phyloP scores from a whole-genome alignment of 1,140 invertebrate species.

The Drosophila grimshawi region DNA sequence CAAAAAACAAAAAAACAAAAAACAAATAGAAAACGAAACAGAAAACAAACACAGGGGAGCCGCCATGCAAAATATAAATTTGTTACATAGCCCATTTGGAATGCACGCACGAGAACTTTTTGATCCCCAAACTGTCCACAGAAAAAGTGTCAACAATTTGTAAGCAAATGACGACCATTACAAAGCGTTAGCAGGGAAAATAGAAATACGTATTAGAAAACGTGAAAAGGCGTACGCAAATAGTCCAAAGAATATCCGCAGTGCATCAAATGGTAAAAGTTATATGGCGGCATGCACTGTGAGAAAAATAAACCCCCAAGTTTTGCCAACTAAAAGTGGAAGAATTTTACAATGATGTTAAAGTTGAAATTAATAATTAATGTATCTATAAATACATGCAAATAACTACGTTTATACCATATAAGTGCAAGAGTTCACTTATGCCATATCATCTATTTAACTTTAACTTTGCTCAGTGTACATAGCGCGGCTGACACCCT shows the following conservation, averaged over 20 bases:
- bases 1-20: background rate
- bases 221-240: conserved; percentile 32
- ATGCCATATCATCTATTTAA: background rate
- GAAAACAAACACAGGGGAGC: background rate
- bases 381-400: too few relatives aligned
- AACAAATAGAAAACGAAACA: too few relatives aligned
- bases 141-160: conserved; percentile 70
- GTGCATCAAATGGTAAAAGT: conserved; percentile 39
- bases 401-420: too few relatives aligned
- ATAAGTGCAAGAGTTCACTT: too few relatives aligned
- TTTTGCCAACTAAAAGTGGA: background rate
- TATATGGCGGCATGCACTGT: conserved; percentile 15
- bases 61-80: conserved; percentile 54
- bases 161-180: conserved; percentile 72
- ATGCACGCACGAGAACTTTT: conserved; percentile 69
- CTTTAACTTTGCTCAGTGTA: conserved; percentile 12
- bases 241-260: conserved; percentile 14
- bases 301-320: background rate
- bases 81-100: conserved; percentile 47
- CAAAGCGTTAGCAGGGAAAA: conserved; percentile 35
- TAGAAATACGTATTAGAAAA: conserved; percentile 26
- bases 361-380: too few relatives aligned
- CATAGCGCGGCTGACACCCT: conserved; percentile 1
- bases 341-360: background rate
- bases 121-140: conserved; percentile 37